phyloP scores from a whole-genome alignment of 1,140 invertebrate species.

The Drosophila pruinosa region DNA sequence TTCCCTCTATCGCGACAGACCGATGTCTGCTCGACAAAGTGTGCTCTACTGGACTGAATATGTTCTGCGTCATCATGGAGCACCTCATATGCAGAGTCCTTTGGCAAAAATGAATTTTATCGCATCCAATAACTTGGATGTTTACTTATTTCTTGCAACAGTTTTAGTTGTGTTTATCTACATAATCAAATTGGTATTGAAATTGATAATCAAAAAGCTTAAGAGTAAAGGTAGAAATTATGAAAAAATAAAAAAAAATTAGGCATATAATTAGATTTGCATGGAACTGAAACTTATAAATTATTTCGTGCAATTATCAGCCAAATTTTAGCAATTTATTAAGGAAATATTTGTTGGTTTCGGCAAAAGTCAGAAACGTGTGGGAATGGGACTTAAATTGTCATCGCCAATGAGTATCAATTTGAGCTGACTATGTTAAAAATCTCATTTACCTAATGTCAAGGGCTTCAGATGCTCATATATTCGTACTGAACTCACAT shows the following conservation, averaged over 20 bases:
- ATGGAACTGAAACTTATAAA: not conserved
- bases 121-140: constrained; percentile 52
- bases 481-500: not conserved
- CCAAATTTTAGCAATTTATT: no score
- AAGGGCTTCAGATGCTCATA: not conserved
- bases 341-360: no score
- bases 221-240: not conserved
- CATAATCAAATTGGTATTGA: constrained; percentile 2
- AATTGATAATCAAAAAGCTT: not conserved
- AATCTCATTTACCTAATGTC: not conserved
- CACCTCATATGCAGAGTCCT: constrained; percentile 61
- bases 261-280: not conserved
- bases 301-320: not conserved
- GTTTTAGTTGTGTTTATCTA: not conserved
- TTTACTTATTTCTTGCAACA: constrained; percentile 23
- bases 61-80: constrained; percentile 82
- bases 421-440: no score
- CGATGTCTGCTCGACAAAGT: constrained; percentile 63
- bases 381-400: not conserved
- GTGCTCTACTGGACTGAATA: constrained; percentile 83
- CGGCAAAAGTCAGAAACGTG: not conserved
- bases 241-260: constrained; percentile 13
- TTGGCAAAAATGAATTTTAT: constrained; percentile 78
- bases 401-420: no score
- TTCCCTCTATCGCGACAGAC: constrained; percentile 63